These are phyloP conservation scores for Zosterops hypoxanthus DNA, from an alignment of 2,113 vertebrate species.

Conservation along the genomic window DNA sequence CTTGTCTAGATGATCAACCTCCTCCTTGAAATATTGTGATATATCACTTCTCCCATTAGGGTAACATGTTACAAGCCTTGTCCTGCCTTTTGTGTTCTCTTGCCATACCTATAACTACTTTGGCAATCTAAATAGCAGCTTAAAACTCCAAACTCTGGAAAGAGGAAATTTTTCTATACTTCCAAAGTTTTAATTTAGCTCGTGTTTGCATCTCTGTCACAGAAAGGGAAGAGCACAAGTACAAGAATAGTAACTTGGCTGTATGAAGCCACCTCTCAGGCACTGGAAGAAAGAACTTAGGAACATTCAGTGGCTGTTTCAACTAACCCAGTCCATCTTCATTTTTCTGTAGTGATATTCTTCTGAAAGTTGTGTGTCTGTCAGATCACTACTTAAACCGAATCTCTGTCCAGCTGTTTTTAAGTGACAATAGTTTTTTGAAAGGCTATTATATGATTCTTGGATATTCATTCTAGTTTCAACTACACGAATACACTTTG, in stretches of 20 bases:
- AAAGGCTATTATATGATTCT: not conserved
- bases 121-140: not conserved
- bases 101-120: not conserved
- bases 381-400: not conserved
- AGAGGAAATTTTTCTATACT: not conserved
- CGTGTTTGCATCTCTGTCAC: not conserved
- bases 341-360: not conserved
- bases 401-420: not conserved
- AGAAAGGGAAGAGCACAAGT: not conserved
- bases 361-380: not conserved
- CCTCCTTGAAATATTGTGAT: not conserved
- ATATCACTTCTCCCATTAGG: not conserved
- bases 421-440: not conserved
- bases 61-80: not conserved
- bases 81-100: not conserved
- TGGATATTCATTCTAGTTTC: not conserved
- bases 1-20: not conserved
- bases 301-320: not conserved
- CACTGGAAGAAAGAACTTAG: not conserved
- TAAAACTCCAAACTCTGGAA: not conserved
- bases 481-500: not conserved
- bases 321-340: not conserved
- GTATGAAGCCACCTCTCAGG: not conserved
- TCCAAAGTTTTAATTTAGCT: not conserved
- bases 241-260: not conserved